Base-by-base conservation (phyloP, 2,113 vertebrate species). In the Porphyrio hochstetteri region DNA sequence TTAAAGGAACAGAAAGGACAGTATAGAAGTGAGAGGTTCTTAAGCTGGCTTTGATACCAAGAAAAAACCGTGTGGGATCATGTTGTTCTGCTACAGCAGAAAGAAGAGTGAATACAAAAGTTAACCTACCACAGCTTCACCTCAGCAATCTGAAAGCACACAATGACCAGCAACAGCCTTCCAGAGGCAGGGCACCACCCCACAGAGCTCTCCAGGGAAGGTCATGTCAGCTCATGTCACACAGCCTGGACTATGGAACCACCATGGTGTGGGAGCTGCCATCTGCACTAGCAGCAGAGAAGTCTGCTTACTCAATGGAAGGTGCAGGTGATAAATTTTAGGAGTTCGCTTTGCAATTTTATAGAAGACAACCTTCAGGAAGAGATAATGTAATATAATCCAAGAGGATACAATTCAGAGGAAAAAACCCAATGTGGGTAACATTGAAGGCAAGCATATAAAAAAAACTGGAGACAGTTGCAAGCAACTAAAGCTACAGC, bases 341-440 rank as follows among this genome's bases (percentile, higher is more conserved):
- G 25, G 25, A 92, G 40, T 16, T 46, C 13, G 19, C 21, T 44
- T 61, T 28, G 35, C 21, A 48, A 21, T n/a, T 69, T 64, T 50
- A 63, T 24, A 42, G 27, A 53, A 40, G n/a, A 87, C 55, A 93
- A 36, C 13, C 23, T 35, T 78, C 11, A 56, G 53, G 35, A 64
- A 81, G 29, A 76, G 40, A 31, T 23, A 46, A 82, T 10, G 4
- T 31, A 85, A 67, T 42, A 46, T 12, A 68, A 61, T 31, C 25
- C 29, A 69, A n/a, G 0, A 70, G 33, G 25, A 63, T 57, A 50
- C 16, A 72, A 80, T n/a, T 88, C 36, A 74, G 59, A 85, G 16
- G 11, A 60, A 79, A 67, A 85, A 75, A 1, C 12, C 21, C 10
- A 46, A 27, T 0, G 0, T 36, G 8, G 88, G 28, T 25, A 61